Evolutionary conservation across 2,113 vertebrate species (phyloP).

Genomic region (Microcebus murinus): DNA sequence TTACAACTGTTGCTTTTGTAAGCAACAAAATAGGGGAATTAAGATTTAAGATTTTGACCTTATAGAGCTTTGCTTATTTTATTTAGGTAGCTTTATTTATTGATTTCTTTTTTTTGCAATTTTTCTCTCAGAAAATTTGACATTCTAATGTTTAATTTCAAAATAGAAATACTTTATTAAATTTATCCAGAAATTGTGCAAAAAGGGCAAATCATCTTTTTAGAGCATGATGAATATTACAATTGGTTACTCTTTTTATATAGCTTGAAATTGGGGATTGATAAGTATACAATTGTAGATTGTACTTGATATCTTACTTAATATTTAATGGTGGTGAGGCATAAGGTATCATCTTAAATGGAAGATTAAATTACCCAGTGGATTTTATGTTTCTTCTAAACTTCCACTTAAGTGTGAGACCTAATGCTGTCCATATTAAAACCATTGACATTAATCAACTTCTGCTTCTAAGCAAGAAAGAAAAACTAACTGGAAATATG

Average conservation of each 20-base stretch:
- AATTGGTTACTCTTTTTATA: constrained; percentile 4
- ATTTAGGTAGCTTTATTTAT: neutral
- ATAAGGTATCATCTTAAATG: constrained; percentile 70
- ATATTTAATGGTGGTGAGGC: constrained; percentile 72
- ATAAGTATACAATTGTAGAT: constrained; percentile 58
- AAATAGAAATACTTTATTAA: constrained; percentile 28
- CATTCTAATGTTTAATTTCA: constrained; percentile 44
- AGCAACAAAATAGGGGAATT: constrained; percentile 52
- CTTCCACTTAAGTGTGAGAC: constrained; percentile 55
- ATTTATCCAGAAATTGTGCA: constrained; percentile 28
- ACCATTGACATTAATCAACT: constrained; percentile 37
- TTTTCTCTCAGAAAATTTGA: constrained; percentile 56
- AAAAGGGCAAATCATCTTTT: constrained; percentile 45
- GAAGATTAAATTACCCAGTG: constrained; percentile 70
- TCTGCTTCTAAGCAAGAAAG: constrained; percentile 22
- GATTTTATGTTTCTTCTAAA: constrained; percentile 74
- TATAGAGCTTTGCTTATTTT: constrained; percentile 15
- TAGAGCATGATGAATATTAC: constrained; percentile 16
- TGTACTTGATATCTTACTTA: constrained; percentile 74
- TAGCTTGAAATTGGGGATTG: constrained; percentile 50
- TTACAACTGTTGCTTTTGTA: neutral
- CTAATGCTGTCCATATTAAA: constrained; percentile 56
- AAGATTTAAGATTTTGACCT: constrained; percentile 19
- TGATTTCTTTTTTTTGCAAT: constrained; percentile 21
- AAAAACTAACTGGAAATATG: constrained; percentile 56